phyloP scores from a whole-genome alignment of 2,113 vertebrate genomes.

The Marmota flaviventris region DNA sequence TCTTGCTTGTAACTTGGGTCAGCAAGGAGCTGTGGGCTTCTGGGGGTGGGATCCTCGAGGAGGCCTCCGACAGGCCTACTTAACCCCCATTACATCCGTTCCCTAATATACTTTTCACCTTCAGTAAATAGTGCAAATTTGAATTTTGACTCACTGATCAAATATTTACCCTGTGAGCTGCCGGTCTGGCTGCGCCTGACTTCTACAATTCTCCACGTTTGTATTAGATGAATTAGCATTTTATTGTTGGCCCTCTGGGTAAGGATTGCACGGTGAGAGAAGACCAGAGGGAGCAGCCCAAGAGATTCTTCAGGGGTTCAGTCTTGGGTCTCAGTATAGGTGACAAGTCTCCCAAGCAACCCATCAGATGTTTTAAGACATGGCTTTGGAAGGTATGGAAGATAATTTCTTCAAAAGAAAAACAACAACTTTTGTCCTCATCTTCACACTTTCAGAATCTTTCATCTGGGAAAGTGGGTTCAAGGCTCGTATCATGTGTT shows the following conservation, averaged over 20 bases:
- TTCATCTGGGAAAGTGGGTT: neutral
- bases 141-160: slow-evolving; percentile 85
- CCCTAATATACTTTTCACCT: slow-evolving; percentile 85
- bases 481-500: slow-evolving; percentile 4
- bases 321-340: neutral
- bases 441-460: slow-evolving; percentile 2
- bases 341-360: neutral
- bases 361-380: neutral
- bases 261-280: slow-evolving; percentile 9
- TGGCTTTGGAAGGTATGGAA: slow-evolving; percentile 24
- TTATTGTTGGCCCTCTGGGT: slow-evolving; percentile 40
- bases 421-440: neutral
- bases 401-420: slow-evolving; percentile 10
- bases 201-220: slow-evolving; percentile 72
- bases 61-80: slow-evolving; percentile 70
- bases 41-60: slow-evolving; percentile 33
- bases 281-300: neutral
- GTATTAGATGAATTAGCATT: slow-evolving; percentile 78
- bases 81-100: slow-evolving; percentile 80
- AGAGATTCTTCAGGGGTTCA: neutral
- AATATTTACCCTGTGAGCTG: slow-evolving; percentile 83
- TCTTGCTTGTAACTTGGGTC: slow-evolving; percentile 13
- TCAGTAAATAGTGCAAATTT: slow-evolving; percentile 83
- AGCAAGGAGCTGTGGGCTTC: slow-evolving; percentile 42
- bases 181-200: slow-evolving; percentile 75